Evolutionary conservation across 2,113 vertebrate species (phyloP).

Genomic region (Lathamus discolor): DNA sequence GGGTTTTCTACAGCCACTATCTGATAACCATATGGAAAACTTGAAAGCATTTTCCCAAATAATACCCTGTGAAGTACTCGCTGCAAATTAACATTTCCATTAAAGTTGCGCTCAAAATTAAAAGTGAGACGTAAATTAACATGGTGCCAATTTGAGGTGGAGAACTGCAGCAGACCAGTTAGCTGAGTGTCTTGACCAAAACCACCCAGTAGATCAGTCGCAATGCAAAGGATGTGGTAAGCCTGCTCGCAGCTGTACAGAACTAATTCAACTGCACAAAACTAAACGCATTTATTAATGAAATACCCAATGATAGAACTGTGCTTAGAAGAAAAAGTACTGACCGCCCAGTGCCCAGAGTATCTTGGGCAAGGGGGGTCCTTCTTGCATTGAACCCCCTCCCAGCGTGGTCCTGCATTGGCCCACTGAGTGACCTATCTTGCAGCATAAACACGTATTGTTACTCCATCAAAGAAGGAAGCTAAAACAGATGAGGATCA

Average conservation of each 20-base stretch:
- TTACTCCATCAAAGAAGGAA: background rate
- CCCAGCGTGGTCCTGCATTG: rapidly evolving
- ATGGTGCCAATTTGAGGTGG: background rate
- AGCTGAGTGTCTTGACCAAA: background rate
- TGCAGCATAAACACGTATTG: background rate
- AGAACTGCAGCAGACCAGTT: background rate
- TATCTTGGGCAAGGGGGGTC: background rate
- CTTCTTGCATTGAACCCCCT: background rate
- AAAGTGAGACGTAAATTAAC: background rate
- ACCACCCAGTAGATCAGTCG: rapidly evolving
- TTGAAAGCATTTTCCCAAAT: background rate
- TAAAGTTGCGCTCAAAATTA: background rate
- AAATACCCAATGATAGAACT: background rate
- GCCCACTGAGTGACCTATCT: rapidly evolving
- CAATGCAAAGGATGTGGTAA: background rate
- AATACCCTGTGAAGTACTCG: background rate
- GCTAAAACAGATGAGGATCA: background rate
- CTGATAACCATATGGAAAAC: background rate
- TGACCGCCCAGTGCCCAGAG: background rate
- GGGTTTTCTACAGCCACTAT: background rate
- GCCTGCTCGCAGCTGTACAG: background rate
- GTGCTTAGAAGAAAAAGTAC: background rate
- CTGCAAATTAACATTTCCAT: background rate
- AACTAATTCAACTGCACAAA: background rate
- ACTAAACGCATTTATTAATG: background rate